A percentile compares a stretch with the other conserved stretches of the same genome.
Evolutionary conservation across 2,888 invertebrate genomes (phyloP).

Genomic region (Hirtodrosophila cameraria): DNA sequence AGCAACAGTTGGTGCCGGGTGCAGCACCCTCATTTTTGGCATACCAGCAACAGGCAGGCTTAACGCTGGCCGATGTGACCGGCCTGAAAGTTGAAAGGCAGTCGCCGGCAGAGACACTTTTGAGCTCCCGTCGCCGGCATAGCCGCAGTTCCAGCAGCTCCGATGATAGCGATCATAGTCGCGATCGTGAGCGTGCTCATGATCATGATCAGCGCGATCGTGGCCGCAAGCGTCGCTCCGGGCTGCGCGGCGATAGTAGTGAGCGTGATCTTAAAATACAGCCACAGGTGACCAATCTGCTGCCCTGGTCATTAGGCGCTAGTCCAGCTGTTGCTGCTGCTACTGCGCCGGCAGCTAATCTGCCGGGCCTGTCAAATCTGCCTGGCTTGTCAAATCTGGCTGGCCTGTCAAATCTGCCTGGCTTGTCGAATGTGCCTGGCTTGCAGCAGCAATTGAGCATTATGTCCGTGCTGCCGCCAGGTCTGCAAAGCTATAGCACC

Average conservation of each 20-base stretch:
- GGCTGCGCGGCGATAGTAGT: neutral
- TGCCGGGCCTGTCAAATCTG: conserved; percentile 11
- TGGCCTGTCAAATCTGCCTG: conserved; percentile 4
- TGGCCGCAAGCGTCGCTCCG: too few species aligned
- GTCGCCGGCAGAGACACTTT: conserved; percentile 14
- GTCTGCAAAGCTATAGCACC: conserved; percentile 65
- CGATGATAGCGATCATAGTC: conserved; percentile 68
- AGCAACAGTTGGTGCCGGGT: conserved; percentile 35
- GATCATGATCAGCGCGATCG: too few species aligned
- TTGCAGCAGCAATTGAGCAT: conserved; percentile 37
- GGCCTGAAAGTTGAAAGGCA: conserved; percentile 18
- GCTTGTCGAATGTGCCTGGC: conserved; percentile 6
- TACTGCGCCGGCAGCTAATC: conserved; percentile 1
- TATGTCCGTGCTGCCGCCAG: conserved; percentile 44
- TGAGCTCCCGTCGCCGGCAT: conserved; percentile 80
- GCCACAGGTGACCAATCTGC: neutral
- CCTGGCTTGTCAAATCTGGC: conserved; percentile 9
- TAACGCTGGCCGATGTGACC: conserved; percentile 62
- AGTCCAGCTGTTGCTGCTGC: conserved; percentile 1
- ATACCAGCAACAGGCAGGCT: conserved; percentile 81
- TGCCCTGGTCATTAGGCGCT: conserved; percentile 50
- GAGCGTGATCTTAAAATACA: too few species aligned
- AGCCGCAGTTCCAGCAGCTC: conserved; percentile 64
- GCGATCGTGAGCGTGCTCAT: conserved; percentile 66
- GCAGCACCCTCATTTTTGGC: conserved; percentile 72